Evolutionary conservation across 2,113 vertebrate species (phyloP), one percentile per base, ranked within the genome.

Genomic region (Paratilapia polleni): DNA sequence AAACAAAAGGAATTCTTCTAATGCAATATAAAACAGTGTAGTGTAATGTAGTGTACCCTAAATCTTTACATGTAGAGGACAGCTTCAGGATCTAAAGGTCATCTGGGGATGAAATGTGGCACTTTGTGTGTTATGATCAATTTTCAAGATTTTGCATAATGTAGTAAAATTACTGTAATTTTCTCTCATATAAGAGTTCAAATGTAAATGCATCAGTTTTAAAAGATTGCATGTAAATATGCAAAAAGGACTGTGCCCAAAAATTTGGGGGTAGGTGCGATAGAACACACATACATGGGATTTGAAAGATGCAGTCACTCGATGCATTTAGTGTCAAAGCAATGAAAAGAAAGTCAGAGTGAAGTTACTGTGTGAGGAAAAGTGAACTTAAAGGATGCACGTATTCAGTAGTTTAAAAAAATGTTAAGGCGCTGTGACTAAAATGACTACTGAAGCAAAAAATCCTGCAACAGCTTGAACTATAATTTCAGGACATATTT

Each of bases 401-500:
- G 49, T 52, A 52, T 73, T 73, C 49, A 31, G 11, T 60, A 43
- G 17, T 28, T 62, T 3, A 34, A 34, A 34, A 62, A 62, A 62
- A 12, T 31, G 26, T 59, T 10, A 24, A 58, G 36, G 11, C 1
- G 24, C 12, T 63, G 47, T 31, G 4, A 14, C 17, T 73, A 36
- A 77, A 81, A 68, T 73, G 24, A 59, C 61, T 26, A 26, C 15
- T 59, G 54, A 58, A 57, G 5, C 22, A 79, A 6, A 80, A 77
- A 77, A 64, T 63, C 8, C 2, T 34, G 41, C 19, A 14, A 3
- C 14, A 8, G 7, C 28, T 63, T 24, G 1, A 52, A 28, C 41
- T 28, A 57, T 62, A 34, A 63, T 75, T 77, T 70, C 26, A 56
- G 9, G 52, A 43, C 31, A 82, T 54, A 82, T 87, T 79, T 89